Percentiles rank a stretch among this genome's conserved stretches.
phyloP scores from a whole-genome alignment of 2,797 vertebrate genomes.

The Phylloscopus collybita region DNA sequence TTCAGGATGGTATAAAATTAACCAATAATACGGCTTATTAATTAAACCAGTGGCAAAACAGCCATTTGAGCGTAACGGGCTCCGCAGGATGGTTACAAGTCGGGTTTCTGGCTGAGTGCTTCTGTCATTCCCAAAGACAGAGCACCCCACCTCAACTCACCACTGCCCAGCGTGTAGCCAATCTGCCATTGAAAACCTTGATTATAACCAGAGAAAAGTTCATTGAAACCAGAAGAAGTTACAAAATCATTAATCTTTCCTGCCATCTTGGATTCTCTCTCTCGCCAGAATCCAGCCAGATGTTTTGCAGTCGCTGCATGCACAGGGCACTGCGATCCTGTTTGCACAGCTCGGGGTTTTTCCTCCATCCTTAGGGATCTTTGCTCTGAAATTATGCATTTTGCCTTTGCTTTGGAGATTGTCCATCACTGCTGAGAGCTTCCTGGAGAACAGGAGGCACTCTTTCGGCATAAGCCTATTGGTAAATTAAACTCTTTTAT shows the following conservation, averaged over 20 bases:
- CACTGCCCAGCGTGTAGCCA: conserved; percentile 39
- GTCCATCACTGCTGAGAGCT: not conserved
- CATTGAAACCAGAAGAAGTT: conserved; percentile 66
- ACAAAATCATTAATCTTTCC: conserved; percentile 46
- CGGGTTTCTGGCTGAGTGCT: conserved; percentile 7
- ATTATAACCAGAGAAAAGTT: conserved; percentile 48
- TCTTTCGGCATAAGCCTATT: not conserved
- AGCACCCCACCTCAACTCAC: conserved; percentile 46
- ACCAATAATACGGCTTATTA: conserved; percentile 50
- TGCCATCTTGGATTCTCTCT: conserved; percentile 28
- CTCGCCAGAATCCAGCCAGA: conserved; percentile 30
- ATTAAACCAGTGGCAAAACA: conserved; percentile 55
- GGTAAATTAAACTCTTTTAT: conserved; percentile 1
- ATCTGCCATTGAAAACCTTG: conserved; percentile 24
- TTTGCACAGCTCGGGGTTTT: not conserved
- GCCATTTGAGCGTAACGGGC: not conserved
- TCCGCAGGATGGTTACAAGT: not conserved
- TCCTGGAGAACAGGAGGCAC: not conserved
- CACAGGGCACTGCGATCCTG: not conserved
- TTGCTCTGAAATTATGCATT: not conserved
- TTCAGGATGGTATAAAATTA: conserved; percentile 41
- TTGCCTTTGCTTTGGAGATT: conserved; percentile 1
- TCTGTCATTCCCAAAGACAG: conserved; percentile 26
- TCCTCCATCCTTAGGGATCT: not conserved
- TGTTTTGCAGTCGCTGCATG: conserved; percentile 20